phyloP scores from a whole-genome alignment of 2,888 invertebrate genomes.

The Drosophila anomelani region DNA sequence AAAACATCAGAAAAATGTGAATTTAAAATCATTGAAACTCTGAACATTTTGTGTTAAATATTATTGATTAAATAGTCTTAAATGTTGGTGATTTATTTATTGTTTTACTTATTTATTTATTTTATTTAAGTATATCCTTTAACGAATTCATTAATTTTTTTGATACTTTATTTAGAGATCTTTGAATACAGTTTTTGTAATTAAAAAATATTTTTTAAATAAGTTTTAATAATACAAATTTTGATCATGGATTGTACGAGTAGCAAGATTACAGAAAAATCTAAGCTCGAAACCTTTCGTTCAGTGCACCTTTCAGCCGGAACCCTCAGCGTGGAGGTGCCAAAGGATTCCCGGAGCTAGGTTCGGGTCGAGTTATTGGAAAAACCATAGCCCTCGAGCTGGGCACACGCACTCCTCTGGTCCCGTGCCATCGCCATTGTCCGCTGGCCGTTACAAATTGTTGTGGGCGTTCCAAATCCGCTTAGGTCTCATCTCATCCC shows the following conservation, averaged over 20 bases:
- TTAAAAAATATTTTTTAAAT: too few species aligned
- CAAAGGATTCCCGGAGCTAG: slow-evolving; percentile 8
- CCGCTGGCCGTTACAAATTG: slow-evolving; percentile 83
- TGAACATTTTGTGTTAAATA: background rate
- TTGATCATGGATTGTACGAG: too few species aligned
- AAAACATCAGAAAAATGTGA: background rate
- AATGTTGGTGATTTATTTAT: background rate
- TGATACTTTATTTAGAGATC: too few species aligned
- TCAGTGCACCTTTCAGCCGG: slow-evolving; percentile 30
- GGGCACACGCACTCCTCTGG: slow-evolving; percentile 52
- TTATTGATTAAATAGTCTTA: too few species aligned
- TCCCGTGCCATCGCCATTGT: slow-evolving; percentile 42
- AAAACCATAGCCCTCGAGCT: slow-evolving; percentile 19
- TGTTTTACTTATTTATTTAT: too few species aligned
- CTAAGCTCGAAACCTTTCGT: background rate
- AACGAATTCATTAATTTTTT: too few species aligned
- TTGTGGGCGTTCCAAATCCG: slow-evolving; percentile 85
- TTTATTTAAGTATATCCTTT: too few species aligned
- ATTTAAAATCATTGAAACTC: too few species aligned
- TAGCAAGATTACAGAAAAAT: too few species aligned
- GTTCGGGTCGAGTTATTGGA: slow-evolving; percentile 17
- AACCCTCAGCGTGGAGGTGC: slow-evolving; percentile 36
- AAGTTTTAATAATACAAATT: too few species aligned
- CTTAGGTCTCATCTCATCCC: slow-evolving; percentile 66
- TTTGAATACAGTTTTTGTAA: too few species aligned